Conservation (phyloP, 2,113 vertebrate genomes). For the Formicarius rufipectus region DNA sequence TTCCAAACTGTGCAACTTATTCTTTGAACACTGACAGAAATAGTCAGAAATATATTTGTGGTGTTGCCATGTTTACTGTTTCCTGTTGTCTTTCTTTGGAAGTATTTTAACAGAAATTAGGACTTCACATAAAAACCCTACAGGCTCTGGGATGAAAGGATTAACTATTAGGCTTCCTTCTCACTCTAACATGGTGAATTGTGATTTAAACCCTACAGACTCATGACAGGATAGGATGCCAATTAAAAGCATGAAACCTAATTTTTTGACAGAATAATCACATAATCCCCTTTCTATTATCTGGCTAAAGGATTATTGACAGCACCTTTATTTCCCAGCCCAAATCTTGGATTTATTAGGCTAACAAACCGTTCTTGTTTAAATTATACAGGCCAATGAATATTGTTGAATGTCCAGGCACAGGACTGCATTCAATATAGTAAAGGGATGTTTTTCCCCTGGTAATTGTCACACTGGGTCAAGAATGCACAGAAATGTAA, state of each 20-base stretch:
- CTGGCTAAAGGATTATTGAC: conserved; percentile 68
- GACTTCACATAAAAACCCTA: conserved; percentile 60
- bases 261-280: conserved; percentile 75
- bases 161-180: conserved; percentile 62
- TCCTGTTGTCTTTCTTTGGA: conserved; percentile 81
- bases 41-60: conserved; percentile 73
- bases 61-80: conserved; percentile 78
- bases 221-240: conserved; percentile 75
- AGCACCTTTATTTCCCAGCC: conserved; percentile 68
- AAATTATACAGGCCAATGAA: conserved; percentile 62
- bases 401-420: conserved; percentile 37
- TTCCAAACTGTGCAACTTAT: conserved; percentile 35
- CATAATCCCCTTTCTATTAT: conserved; percentile 74
- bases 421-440: conserved; percentile 56
- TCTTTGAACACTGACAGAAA: conserved; percentile 79
- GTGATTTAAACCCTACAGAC: conserved; percentile 76
- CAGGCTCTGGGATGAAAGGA: conserved; percentile 74
- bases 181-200: conserved; percentile 58
- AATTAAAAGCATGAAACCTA: conserved; percentile 78
- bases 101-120: conserved; percentile 76
- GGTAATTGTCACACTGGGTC: conserved; percentile 48
- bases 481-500: conserved; percentile 35
- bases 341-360: conserved; percentile 70
- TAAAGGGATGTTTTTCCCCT: conserved; percentile 54
- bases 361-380: conserved; percentile 68